These are phyloP conservation scores for Agraylea sexmaculata DNA, from an alignment of 1,140 invertebrate genomes.

Conservation along the genomic window DNA sequence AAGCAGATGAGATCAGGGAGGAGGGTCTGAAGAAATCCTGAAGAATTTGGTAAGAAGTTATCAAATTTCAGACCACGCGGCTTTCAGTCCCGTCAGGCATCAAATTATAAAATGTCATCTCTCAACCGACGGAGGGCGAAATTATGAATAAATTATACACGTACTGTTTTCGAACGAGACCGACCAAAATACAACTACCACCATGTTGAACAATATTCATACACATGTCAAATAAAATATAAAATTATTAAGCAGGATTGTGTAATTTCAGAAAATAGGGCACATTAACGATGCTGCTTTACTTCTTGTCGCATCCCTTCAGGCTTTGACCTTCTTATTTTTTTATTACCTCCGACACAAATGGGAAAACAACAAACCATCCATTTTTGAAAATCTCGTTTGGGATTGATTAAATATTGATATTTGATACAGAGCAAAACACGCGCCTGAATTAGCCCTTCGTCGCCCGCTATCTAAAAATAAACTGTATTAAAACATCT, in stretches of 20 bases:
- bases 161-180: conserved; percentile 15
- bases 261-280: not conserved
- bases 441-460: too few species aligned
- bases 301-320: not conserved
- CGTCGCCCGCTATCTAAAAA: too few species aligned
- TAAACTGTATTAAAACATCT: too few species aligned
- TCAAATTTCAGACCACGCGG: conserved; percentile 17
- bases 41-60: conserved; percentile 7
- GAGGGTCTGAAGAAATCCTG: too few species aligned
- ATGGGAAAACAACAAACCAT: conserved; percentile 9
- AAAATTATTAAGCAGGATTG: not conserved
- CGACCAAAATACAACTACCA: too few species aligned
- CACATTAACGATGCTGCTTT: not conserved
- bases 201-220: not conserved
- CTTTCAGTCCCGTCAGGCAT: conserved; percentile 17
- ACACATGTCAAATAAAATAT: not conserved
- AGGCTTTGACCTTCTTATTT: not conserved
- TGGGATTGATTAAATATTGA: not conserved
- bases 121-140: conserved; percentile 9
- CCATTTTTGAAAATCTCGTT: conserved; percentile 2
- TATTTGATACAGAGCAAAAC: conserved; percentile 1
- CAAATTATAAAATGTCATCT: conserved; percentile 22
- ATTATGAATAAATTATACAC: conserved; percentile 22
- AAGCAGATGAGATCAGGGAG: too few species aligned
- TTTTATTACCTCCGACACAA: conserved; percentile 1